Evolutionary conservation across 2,888 invertebrate genomes (phyloP), one percentile per base, ranked within the genome.

Genomic region (Thereva nobilitata): DNA sequence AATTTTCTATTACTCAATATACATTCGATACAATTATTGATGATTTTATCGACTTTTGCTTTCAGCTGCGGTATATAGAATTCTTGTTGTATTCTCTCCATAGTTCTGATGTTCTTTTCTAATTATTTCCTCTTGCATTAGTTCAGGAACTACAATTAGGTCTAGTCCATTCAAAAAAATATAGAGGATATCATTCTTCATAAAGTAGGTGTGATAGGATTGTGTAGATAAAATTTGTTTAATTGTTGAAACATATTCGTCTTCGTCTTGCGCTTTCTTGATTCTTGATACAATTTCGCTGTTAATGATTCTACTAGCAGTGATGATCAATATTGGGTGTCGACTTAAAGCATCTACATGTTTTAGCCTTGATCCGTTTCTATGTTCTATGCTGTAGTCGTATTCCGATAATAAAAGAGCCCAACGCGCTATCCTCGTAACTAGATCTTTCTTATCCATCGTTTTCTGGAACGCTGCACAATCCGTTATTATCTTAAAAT

Each of bases 401-500:
- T 63, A 72, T 12, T 71, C 70, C 41, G 68, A 66, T 4, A 71
- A 47, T 6, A 54, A 73, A 71, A 69, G 71, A 74, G 68, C 75
- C 77, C 63, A 75, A 45, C 70, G 55, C 55, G 50, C 74, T 68
- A 64, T 68, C 70, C 68, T 72, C 64, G 59, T 75, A 50, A 59
- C 67, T 45, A 66, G 74, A 73, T 64, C 77, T 75, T 75, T 53
- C 67, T 68, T 65, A 75, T 1, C 45, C n/a, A 59, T 66, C 0
- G 66, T 67, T 10, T 63, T 41, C 6, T 40, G 41, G 34, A 49
- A 49, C n/a, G n/a, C n/a, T n/a, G n/a, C n/a, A n/a, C n/a, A n/a
- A n/a, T n/a, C n/a, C 2, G 75, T 75, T 7, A 74, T 67, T 38
- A 76, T 72, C 61, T 71, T 75, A 54, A 76, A 76, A 42, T 67